A percentile compares a stretch with the other conserved stretches of the same genome.
phyloP scores from a whole-genome alignment of 2,888 invertebrate genomes.

The Unio pictorum region DNA sequence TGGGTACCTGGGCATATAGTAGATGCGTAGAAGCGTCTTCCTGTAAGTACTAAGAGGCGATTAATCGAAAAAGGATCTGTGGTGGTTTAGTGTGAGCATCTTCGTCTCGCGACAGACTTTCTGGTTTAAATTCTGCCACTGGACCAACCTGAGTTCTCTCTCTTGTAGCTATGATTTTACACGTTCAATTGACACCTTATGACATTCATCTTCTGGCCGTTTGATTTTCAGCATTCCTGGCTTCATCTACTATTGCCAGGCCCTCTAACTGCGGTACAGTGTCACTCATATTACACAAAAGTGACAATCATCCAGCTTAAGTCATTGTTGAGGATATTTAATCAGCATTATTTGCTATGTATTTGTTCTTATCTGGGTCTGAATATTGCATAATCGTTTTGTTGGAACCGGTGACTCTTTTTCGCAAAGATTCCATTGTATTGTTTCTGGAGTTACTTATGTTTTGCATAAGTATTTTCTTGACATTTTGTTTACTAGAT shows the following conservation, averaged over 20 bases:
- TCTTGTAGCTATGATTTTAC: slow-evolving; percentile 46
- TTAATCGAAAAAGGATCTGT: too few species aligned
- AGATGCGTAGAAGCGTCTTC: too few species aligned
- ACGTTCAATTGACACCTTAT: slow-evolving; percentile 50
- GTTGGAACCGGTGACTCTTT: slow-evolving; percentile 43
- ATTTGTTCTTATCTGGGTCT: slow-evolving; percentile 44
- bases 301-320: slow-evolving; percentile 50
- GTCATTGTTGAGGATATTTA: slow-evolving; percentile 49
- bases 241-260: slow-evolving; percentile 64
- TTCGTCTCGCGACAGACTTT: too few species aligned
- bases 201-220: slow-evolving; percentile 48
- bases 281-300: slow-evolving; percentile 50
- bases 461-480: too few species aligned
- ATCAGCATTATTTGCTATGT: slow-evolving; percentile 46
- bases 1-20: too few species aligned
- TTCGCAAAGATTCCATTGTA: too few species aligned
- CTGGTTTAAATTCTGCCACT: too few species aligned
- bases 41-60: too few species aligned
- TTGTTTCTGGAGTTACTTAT: too few species aligned
- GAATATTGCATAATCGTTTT: slow-evolving; percentile 60
- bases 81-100: too few species aligned
- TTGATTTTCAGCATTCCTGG: slow-evolving; percentile 64
- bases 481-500: too few species aligned
- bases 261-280: slow-evolving; percentile 55
- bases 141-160: background rate